A percentile compares a stretch with the other conserved stretches of the same genome.
phyloP scores from a whole-genome alignment of 2,113 vertebrate species.

The Cnemophilus loriae region DNA sequence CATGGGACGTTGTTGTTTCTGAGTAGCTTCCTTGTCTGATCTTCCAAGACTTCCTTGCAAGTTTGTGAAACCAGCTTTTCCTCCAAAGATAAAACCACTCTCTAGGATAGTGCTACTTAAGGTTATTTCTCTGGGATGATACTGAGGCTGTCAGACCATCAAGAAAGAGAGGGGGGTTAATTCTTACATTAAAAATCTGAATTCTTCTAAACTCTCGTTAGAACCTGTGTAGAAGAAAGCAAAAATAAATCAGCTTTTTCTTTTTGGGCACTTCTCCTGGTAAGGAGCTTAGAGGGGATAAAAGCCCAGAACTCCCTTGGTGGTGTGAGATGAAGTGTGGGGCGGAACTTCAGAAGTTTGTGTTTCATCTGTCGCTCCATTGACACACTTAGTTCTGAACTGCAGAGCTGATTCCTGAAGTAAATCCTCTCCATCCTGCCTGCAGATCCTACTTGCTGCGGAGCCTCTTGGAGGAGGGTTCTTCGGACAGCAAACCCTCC shows the following conservation, averaged over 20 bases:
- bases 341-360: neutral
- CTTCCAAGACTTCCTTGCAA: neutral
- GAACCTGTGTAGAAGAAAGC: neutral
- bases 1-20: neutral
- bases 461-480: slow-evolving; percentile 88
- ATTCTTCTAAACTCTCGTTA: neutral
- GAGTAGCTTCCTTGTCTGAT: neutral
- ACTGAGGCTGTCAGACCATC: neutral
- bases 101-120: neutral
- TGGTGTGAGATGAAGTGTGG: neutral
- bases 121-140: neutral
- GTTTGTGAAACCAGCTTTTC: neutral
- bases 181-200: neutral
- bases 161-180: neutral
- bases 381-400: neutral
- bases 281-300: neutral
- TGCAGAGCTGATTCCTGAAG: neutral
- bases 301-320: neutral
- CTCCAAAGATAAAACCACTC: neutral
- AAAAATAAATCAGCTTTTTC: neutral
- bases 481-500: slow-evolving; percentile 77
- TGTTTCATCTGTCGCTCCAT: neutral
- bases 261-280: neutral
- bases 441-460: slow-evolving; percentile 89
- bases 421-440: neutral